These are phyloP conservation scores for Mungos mungo DNA, from an alignment of 2,113 vertebrate genomes.

Conservation along the genomic window DNA sequence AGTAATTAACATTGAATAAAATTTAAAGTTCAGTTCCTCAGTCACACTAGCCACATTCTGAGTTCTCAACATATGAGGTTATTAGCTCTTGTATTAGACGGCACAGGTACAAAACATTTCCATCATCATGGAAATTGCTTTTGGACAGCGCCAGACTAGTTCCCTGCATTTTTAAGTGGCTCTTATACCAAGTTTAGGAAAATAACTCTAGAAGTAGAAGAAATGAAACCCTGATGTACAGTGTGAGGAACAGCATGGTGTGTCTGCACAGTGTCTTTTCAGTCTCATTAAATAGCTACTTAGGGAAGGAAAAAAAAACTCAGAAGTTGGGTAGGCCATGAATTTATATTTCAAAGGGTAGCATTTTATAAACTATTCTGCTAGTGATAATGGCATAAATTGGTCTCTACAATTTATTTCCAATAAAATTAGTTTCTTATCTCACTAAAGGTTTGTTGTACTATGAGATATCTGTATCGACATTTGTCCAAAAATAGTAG, in stretches of 20 bases:
- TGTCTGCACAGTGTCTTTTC: conserved; percentile 42
- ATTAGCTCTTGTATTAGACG: background rate
- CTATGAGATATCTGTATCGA: background rate
- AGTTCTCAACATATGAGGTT: background rate
- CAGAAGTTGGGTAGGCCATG: background rate
- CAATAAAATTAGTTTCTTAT: background rate
- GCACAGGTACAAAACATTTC: background rate
- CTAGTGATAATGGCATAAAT: background rate
- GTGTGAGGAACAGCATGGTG: background rate
- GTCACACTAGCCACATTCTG: background rate
- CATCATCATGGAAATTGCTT: background rate
- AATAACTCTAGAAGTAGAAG: conserved; percentile 66
- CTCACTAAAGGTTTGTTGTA: conserved; percentile 9
- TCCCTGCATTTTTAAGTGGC: conserved; percentile 67
- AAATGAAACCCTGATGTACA: conserved; percentile 44
- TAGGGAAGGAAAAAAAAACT: background rate
- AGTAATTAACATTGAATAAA: background rate
- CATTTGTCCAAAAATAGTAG: background rate
- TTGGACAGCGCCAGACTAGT: conserved; percentile 51
- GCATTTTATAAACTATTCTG: background rate
- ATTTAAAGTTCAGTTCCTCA: conserved; percentile 53
- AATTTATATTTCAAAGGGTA: background rate
- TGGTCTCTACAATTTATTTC: background rate
- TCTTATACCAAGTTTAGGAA: conserved; percentile 74
- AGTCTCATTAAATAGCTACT: background rate